phyloP scores from a whole-genome alignment of 2,888 invertebrate species.

The Micropterix aruncella region DNA sequence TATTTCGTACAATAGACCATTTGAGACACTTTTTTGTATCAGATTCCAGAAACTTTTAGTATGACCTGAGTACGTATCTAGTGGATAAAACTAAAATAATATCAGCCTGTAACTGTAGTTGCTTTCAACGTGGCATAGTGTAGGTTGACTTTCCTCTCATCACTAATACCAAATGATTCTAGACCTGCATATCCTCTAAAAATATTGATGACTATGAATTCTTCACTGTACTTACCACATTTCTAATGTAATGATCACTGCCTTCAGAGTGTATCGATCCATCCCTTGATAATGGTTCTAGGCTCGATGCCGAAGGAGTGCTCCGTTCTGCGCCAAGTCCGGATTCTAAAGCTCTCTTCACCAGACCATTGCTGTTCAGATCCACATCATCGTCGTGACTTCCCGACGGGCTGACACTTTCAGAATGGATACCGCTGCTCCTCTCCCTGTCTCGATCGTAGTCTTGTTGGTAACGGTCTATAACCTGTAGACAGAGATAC shows the following conservation, averaged over 20 bases:
- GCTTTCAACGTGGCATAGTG: too few species aligned
- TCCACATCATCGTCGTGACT: conserved; percentile 1
- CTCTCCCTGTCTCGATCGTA: conserved; percentile 37
- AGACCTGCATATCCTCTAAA: too few species aligned
- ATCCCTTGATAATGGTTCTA: conserved; percentile 19
- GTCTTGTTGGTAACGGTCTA: conserved; percentile 48
- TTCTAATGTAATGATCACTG: conserved; percentile 14
- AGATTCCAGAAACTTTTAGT: too few species aligned
- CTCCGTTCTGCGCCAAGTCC: neutral
- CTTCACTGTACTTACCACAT: neutral
- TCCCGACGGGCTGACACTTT: conserved; percentile 33
- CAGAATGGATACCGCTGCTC: conserved; percentile 42
- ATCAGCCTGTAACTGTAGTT: too few species aligned
- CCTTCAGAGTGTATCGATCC: conserved; percentile 19
- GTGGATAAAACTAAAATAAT: too few species aligned
- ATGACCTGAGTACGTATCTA: too few species aligned
- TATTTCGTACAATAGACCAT: too few species aligned
- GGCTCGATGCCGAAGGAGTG: conserved; percentile 12
- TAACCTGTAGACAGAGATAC: conserved; percentile 32
- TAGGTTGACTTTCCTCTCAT: too few species aligned
- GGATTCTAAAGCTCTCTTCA: neutral
- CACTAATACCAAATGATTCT: too few species aligned
- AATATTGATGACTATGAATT: too few species aligned
- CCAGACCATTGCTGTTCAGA: conserved; percentile 2
- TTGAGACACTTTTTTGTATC: too few species aligned